Conservation (phyloP, 2,797 vertebrate genomes). For the Xerus rutilus region DNA sequence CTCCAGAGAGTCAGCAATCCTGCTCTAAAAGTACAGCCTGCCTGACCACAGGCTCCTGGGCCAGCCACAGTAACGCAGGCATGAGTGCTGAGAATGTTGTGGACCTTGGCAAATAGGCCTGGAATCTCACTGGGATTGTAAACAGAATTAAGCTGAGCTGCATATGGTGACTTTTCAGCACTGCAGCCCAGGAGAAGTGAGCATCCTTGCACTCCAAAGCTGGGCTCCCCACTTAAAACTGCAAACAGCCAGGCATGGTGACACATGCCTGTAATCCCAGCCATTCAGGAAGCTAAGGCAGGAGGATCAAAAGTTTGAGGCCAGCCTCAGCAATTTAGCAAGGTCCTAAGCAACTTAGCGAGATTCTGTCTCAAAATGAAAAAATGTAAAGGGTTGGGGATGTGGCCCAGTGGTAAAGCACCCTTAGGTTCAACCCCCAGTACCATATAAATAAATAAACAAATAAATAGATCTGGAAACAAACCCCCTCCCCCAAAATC, state of each 20-base stretch:
- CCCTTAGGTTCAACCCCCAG: too few relatives aligned
- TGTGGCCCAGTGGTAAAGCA: too few relatives aligned
- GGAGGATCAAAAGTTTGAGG: too few relatives aligned
- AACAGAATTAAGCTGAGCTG: slow-evolving; percentile 25
- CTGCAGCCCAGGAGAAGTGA: not conserved
- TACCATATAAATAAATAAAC: too few relatives aligned
- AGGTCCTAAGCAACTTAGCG: too few relatives aligned
- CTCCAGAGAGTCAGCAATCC: not conserved
- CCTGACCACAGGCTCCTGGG: not conserved
- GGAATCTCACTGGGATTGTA: not conserved
- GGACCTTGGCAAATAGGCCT: not conserved
- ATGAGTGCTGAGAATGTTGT: not conserved
- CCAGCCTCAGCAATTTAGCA: too few relatives aligned
- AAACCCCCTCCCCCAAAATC: not conserved
- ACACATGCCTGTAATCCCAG: too few relatives aligned
- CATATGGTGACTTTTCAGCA: not conserved
- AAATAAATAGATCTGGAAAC: not conserved
- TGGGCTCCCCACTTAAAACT: not conserved
- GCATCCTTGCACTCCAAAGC: not conserved
- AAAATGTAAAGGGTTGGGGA: too few relatives aligned
- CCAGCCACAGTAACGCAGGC: not conserved
- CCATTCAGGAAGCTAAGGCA: too few relatives aligned
- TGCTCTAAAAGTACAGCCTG: not conserved
- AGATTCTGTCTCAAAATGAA: too few relatives aligned
- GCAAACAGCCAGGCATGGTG: not conserved